A percentile compares a stretch with the other conserved stretches of the same genome.
Conservation (phyloP, 2,888 invertebrate genomes). For the Chaetogeoica ovagalla region DNA sequence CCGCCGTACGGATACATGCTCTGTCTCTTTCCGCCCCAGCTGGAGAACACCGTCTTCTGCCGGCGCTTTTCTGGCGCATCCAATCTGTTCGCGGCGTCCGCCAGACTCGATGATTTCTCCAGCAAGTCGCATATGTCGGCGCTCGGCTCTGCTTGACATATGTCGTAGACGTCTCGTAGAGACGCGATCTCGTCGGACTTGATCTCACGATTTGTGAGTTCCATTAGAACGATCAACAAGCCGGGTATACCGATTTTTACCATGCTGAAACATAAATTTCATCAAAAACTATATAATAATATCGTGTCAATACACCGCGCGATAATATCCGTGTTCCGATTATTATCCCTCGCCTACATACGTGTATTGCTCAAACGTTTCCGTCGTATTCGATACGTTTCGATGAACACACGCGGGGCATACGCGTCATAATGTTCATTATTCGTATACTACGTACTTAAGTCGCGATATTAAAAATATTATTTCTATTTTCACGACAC, state of each 20-base stretch:
- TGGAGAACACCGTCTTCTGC: slow-evolving; percentile 54
- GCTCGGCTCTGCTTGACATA: slow-evolving; percentile 38
- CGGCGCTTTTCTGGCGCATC: slow-evolving; percentile 45
- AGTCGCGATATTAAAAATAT: too few species aligned
- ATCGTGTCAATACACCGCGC: neutral
- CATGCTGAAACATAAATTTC: slow-evolving; percentile 32
- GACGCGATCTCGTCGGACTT: slow-evolving; percentile 38
- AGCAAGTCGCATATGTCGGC: slow-evolving; percentile 33
- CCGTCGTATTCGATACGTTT: neutral
- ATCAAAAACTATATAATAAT: too few species aligned
- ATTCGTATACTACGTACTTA: neutral
- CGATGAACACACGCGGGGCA: neutral
- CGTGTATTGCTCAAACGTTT: neutral
- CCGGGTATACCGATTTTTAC: slow-evolving; percentile 45
- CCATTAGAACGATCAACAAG: slow-evolving; percentile 42
- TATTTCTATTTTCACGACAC: too few species aligned
- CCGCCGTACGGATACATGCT: slow-evolving; percentile 49
- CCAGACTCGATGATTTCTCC: slow-evolving; percentile 14
- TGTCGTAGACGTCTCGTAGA: slow-evolving; percentile 34
- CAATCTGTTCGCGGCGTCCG: neutral
- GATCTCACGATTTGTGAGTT: slow-evolving; percentile 42
- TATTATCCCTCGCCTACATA: neutral
- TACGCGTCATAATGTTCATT: neutral
- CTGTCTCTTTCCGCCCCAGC: slow-evolving; percentile 56
- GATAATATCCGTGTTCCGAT: neutral